Conservation (phyloP, 2,888 invertebrate species). For the Sesia bembeciformis region DNA sequence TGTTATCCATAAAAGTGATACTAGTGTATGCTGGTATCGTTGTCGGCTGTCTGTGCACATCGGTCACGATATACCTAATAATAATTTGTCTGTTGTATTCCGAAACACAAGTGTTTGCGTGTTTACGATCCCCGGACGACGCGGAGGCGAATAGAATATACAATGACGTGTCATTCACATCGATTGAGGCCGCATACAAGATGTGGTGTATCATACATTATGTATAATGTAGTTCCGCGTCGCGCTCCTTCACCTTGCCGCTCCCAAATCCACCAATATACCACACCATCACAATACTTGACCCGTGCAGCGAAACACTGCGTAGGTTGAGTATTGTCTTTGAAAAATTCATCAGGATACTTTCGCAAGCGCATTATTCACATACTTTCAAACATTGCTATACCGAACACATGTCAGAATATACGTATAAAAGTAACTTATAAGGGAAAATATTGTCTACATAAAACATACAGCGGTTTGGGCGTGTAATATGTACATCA, state of each 20-base stretch:
- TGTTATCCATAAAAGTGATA: background rate
- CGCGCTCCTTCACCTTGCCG: conserved; percentile 26
- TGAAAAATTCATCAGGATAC: too few relatives aligned
- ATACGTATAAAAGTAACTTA: too few relatives aligned
- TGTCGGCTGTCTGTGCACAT: conserved; percentile 8
- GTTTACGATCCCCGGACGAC: conserved; percentile 63
- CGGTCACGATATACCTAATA: conserved; percentile 20
- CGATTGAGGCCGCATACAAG: conserved; percentile 66
- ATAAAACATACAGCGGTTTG: too few relatives aligned
- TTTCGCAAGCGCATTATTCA: too few relatives aligned
- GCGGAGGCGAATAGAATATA: conserved; percentile 64
- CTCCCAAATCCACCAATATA: conserved; percentile 7
- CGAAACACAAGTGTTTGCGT: conserved; percentile 59
- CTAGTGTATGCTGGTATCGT: background rate
- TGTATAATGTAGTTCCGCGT: conserved; percentile 45
- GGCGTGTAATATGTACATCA: conserved; percentile 23
- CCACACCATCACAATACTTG: background rate
- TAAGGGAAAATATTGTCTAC: too few relatives aligned
- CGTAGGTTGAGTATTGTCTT: too few relatives aligned
- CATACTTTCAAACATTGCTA: too few relatives aligned
- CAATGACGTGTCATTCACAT: conserved; percentile 69
- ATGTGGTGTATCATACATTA: conserved; percentile 55
- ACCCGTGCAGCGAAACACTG: too few relatives aligned
- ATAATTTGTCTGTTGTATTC: conserved; percentile 46
- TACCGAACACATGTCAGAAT: too few relatives aligned